A percentile compares a stretch with the other conserved stretches of the same genome.
These are phyloP conservation scores for Lordiphosa andalusiaca DNA, from an alignment of 2,888 invertebrate species.

Conservation along the genomic window DNA sequence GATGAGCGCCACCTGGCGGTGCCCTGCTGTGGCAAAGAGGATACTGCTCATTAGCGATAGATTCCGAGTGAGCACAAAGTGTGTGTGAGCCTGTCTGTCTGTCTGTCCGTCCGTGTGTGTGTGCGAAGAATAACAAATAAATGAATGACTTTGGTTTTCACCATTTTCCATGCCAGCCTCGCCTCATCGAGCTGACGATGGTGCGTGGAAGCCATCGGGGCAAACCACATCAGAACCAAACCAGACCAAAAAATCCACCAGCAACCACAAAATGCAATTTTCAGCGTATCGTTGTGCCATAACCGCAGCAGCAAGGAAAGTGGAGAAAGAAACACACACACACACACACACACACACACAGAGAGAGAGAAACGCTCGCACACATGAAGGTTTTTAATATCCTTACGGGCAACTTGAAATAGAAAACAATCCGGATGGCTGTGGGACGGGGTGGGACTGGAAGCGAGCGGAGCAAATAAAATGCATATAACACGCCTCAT, in stretches of 20 bases:
- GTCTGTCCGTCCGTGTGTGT: background rate
- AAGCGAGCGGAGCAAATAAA: slow-evolving; percentile 48
- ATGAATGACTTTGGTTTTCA: slow-evolving; percentile 10
- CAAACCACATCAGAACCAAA: slow-evolving; percentile 4
- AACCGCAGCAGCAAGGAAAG: slow-evolving; percentile 23
- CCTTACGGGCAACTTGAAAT: slow-evolving; percentile 17
- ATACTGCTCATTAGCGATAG: slow-evolving; percentile 29
- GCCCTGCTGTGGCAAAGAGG: slow-evolving; percentile 17
- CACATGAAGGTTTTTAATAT: slow-evolving; percentile 19
- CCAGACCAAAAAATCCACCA: slow-evolving; percentile 21
- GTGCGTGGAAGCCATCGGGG: slow-evolving; percentile 1
- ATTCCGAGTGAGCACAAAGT: no score
- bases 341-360: slow-evolving; percentile 1
- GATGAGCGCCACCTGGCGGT: slow-evolving; percentile 15
- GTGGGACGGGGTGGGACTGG: background rate
- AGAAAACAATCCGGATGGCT: slow-evolving; percentile 1
- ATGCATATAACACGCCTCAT: slow-evolving; percentile 71
- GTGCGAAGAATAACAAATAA: slow-evolving; percentile 34
- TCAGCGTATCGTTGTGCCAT: slow-evolving; percentile 43
- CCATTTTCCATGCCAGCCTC: slow-evolving; percentile 4
- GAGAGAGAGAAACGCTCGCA: background rate
- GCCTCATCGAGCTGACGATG: slow-evolving; percentile 18
- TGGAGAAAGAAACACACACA: slow-evolving; percentile 6
- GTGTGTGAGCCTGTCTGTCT: no score
- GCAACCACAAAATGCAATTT: slow-evolving; percentile 64